These are phyloP conservation scores for Myripristis jacobus DNA, from an alignment of 2,797 vertebrate genomes.

Conservation along the genomic window DNA sequence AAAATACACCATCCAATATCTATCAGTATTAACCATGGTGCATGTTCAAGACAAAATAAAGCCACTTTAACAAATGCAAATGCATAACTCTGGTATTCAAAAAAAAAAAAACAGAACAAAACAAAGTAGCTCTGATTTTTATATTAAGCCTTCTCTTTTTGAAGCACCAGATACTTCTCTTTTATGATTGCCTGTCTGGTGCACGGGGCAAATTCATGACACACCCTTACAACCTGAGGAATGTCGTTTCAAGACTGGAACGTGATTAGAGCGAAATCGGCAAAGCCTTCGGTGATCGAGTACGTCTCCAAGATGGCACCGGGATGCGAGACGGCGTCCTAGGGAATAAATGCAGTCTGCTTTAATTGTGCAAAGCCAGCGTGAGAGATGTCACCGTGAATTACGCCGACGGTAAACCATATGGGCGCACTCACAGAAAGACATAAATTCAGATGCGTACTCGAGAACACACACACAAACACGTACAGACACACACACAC, in stretches of 20 bases:
- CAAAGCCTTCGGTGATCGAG: constrained; percentile 51
- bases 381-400: constrained; percentile 60
- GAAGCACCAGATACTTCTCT: constrained; percentile 23
- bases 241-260: constrained; percentile 57
- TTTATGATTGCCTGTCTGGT: constrained; percentile 57
- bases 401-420: constrained; percentile 65
- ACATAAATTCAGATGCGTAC: constrained; percentile 58
- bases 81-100: constrained; percentile 42
- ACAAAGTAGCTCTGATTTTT: constrained; percentile 55
- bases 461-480: too few species aligned
- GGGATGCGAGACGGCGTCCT: constrained; percentile 41
- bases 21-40: too few species aligned
- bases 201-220: constrained; percentile 50
- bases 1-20: too few species aligned
- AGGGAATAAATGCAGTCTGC: constrained; percentile 54
- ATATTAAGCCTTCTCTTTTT: constrained; percentile 47
- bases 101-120: constrained; percentile 44
- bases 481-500: constrained; percentile 53
- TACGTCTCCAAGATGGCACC: constrained; percentile 20
- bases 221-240: constrained; percentile 64
- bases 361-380: constrained; percentile 73
- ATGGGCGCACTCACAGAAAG: constrained; percentile 20
- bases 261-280: constrained; percentile 62
- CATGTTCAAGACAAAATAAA: constrained; percentile 10
- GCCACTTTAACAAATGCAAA: constrained; percentile 23